These are phyloP conservation scores for Phortica magna DNA, from an alignment of 2,888 invertebrate species.

Conservation along the genomic window DNA sequence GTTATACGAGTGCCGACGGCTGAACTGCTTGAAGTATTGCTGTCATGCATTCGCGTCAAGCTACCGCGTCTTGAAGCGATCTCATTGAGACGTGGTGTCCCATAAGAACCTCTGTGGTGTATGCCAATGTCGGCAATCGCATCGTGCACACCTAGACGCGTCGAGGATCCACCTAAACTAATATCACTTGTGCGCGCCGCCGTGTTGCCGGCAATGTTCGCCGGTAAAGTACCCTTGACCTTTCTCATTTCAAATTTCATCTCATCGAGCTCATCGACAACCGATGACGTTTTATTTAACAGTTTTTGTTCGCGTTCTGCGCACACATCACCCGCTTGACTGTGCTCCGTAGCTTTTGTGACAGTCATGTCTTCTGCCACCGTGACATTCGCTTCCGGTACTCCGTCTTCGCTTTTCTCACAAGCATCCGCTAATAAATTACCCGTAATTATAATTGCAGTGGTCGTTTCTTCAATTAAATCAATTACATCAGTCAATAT, in stretches of 20 bases:
- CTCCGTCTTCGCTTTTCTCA: neutral
- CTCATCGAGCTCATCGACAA: constrained; percentile 42
- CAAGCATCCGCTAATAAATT: constrained; percentile 53
- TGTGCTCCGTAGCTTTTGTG: constrained; percentile 61
- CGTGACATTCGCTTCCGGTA: constrained; percentile 7
- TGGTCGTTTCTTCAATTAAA: constrained; percentile 46
- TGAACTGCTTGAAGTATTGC: neutral
- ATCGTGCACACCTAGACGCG: neutral
- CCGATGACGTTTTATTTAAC: constrained; percentile 10
- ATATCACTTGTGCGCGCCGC: constrained; percentile 11
- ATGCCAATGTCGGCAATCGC: neutral
- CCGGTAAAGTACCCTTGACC: constrained; percentile 44
- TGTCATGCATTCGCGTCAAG: constrained; percentile 13
- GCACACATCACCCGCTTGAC: constrained; percentile 47
- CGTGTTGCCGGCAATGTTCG: neutral
- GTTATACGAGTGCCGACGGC: neutral
- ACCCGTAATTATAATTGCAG: constrained; percentile 50
- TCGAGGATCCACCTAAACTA: neutral
- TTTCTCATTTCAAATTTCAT: constrained; percentile 71
- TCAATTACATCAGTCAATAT: constrained; percentile 57
- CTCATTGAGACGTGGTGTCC: neutral
- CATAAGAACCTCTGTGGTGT: neutral
- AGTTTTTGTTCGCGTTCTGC: constrained; percentile 31
- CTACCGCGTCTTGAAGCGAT: neutral
- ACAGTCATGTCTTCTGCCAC: constrained; percentile 60